These are phyloP conservation scores for Patiria pectinifera DNA, from an alignment of 53 echinoderm and acorn worm species.

Conservation along the genomic window DNA sequence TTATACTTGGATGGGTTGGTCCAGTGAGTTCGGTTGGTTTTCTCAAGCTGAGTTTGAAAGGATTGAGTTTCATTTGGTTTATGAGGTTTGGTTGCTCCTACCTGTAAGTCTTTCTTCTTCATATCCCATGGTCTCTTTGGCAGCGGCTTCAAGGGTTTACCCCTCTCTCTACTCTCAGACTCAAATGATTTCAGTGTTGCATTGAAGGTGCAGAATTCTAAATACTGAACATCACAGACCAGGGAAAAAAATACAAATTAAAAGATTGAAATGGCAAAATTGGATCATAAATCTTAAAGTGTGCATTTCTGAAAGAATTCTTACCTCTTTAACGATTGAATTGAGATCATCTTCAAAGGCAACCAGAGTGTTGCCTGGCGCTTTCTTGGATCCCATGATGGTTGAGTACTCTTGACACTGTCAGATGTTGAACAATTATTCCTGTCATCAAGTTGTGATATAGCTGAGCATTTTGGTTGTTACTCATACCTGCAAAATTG, in stretches of 20 bases:
- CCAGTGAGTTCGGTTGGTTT: neutral
- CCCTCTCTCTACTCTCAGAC: slow-evolving; percentile 80
- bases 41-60: no score
- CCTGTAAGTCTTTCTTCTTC: slow-evolving; percentile 95
- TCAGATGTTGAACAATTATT: neutral
- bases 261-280: neutral
- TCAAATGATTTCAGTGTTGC: slow-evolving; percentile 84
- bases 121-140: slow-evolving; percentile 88
- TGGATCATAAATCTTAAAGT: neutral
- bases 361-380: slow-evolving; percentile 64
- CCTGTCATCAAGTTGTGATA: no score
- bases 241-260: neutral
- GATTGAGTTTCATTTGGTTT: neutral
- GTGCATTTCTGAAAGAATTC: neutral
- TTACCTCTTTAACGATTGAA: slow-evolving; percentile 97
- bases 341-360: slow-evolving; percentile 96
- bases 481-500: neutral
- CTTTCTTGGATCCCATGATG: slow-evolving; percentile 84
- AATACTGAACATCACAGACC: slow-evolving; percentile 66
- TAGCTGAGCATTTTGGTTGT: neutral
- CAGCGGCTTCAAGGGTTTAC: slow-evolving; percentile 73
- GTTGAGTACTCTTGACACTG: neutral
- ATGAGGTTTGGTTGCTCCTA: slow-evolving; percentile 18
- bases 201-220: slow-evolving; percentile 83
- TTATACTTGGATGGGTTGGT: no score